These are phyloP conservation scores for Lepidurus packardi DNA, from an alignment of 1,140 invertebrate species.

Conservation along the genomic window DNA sequence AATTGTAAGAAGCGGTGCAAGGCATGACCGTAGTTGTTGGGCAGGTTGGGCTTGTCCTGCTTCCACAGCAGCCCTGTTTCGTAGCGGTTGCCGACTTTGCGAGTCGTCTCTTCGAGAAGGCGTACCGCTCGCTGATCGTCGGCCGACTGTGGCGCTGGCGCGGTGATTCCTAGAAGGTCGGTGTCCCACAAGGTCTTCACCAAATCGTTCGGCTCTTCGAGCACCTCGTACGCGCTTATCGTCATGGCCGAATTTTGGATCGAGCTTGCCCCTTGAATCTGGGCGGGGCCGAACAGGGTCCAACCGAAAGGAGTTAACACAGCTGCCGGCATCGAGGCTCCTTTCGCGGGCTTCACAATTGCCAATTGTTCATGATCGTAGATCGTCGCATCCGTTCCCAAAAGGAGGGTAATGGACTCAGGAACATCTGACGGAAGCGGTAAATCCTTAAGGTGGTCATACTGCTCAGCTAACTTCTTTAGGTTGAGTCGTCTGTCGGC, in stretches of 20 bases:
- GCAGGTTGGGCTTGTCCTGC: background rate
- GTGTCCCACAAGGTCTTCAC: background rate
- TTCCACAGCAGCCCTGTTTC: slow-evolving; percentile 32
- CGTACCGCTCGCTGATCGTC: too few relatives aligned
- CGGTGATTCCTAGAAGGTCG: background rate
- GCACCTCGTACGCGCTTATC: background rate
- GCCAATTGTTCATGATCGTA: too few relatives aligned
- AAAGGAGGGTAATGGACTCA: too few relatives aligned
- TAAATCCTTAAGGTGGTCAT: too few relatives aligned
- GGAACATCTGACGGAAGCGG: too few relatives aligned
- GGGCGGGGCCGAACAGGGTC: too few relatives aligned
- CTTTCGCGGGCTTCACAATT: too few relatives aligned
- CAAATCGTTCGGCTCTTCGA: background rate
- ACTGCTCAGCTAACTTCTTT: too few relatives aligned
- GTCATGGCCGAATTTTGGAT: background rate
- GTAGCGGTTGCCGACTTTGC: slow-evolving; percentile 9
- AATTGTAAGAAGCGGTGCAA: background rate
- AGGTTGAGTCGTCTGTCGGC: too few relatives aligned
- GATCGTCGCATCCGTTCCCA: too few relatives aligned
- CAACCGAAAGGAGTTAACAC: too few relatives aligned
- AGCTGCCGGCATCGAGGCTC: too few relatives aligned
- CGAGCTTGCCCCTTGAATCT: background rate
- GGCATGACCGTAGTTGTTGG: slow-evolving; percentile 4
- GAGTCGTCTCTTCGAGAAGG: background rate
- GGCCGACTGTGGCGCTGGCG: background rate